Evolutionary conservation across 2,113 vertebrate species (phyloP), one percentile per base, ranked within the genome.

Genomic region (Ammodytes marinus): DNA sequence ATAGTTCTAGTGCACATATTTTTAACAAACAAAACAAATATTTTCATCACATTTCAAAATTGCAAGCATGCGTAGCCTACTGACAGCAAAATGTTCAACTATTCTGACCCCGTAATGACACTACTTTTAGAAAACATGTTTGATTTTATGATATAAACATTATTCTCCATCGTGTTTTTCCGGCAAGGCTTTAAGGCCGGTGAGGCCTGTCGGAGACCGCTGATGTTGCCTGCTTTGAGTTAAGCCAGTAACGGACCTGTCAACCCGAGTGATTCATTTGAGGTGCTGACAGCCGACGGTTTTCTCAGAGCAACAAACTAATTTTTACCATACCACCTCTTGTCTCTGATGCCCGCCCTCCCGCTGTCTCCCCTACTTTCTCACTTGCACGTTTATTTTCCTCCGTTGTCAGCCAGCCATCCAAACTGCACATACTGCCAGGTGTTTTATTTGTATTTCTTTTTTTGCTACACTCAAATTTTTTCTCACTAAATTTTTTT

Each of bases 191-290:
- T 27, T 66, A 72, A 78, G 69, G 76, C 13, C 15, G 73, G 17
- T 11, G 72, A 46, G 50, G 67, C 75, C 54, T 27, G 76, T 52
- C 52, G 40, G 63, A 80, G 80, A 49, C 52, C 4, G 60, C 52
- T 75, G 73, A 77, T 67, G 66, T 54, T 84, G 78, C 74, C 77
- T 72, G 80, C 75, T 69, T 72, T 84, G 76, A 69, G 80, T 82
- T 80, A 66, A 75, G 50, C 64, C 65, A 49, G 74, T 87, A 85
- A 86, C 83, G 84, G 84, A 91, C 88, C 83, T 87, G 89, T 91
- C 89, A 86, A 43, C 35, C 27, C 27, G 27, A 27, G 27, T 27
- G 27, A 1, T 27, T 88, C 78, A 85, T 93, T 89, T 89, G 86
- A 84, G 79, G 68, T 86, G 74, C 81, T 86, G 88, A 89, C 87